Evolutionary conservation across 1,140 invertebrate genomes (phyloP), one percentile per base, ranked within the genome.

Genomic region (Orchesella cincta): DNA sequence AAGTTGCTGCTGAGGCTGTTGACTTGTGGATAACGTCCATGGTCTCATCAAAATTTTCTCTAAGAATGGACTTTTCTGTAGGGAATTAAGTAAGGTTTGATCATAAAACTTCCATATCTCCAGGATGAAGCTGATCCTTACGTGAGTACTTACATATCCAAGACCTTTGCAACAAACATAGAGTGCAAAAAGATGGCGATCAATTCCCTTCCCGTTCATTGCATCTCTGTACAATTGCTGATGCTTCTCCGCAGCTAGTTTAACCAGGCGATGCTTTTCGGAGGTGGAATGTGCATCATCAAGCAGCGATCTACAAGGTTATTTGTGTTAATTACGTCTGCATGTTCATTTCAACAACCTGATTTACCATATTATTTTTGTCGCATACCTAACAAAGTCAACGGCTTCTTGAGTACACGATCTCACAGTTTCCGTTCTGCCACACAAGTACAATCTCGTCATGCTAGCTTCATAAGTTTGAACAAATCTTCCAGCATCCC

Each of bases 151-250:
- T 83, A 87, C 87, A 83, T 86, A 85, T n/a, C 86, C 87, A 20
- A 88, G 79, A 31, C 87, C 87, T 78, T 86, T 86, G 72, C 87
- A 86, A 52, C 85, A 84, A 16, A 89, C 87, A 83, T 87, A 88
- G 0, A 89, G 83, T 51, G 86, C 88, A 85, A 89, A 89, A 1
- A 89, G 82, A 81, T 89, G 88, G 23, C 88, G 81, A 80, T 89
- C 88, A 64, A 86, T 84, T 71, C 86, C 86, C 57, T 76, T 76
- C 31, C 85, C 86, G 80, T 85, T 86, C 86, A 87, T 87, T 0
- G 86, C 85, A 79, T 86, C 84, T 72, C 84, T 79, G 72, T 88
- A 86, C 28, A 86, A 79, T 35, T 85, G 83, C 74, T 86, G 86
- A 78, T 86, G 85, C 26, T 82, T 83, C 18, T 79, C 79, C 31